Base-by-base conservation (phyloP, 2,888 invertebrate species). In the Flexamia atlantica region DNA sequence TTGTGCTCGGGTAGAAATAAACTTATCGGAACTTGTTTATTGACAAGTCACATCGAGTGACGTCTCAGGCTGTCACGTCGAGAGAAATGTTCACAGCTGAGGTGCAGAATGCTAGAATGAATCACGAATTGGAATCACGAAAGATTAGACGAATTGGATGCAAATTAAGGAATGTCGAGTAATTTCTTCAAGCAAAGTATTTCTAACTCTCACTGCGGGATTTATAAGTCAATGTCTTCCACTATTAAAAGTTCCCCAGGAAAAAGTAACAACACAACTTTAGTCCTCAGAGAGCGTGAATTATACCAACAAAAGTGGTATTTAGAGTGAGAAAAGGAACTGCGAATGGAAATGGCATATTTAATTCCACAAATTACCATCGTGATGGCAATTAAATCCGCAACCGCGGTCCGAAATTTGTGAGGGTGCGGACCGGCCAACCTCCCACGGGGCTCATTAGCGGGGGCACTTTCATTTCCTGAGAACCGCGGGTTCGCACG, bases 401-500 rank as follows among this genome's bases (percentile, higher is more conserved):
- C 60, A 14, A 60, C 68, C 17, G 32, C 32, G 36, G 70, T 23
- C 30, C 50, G 50, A 28, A 72, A 46, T 76, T 76, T 46, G 25
- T 36, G 46, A 72, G 40, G 4, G 12, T 12, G 40, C 9, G 42
- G 70, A 7, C 36, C 32, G 32, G 46, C 3, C 57, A 57, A 72
- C 36, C 76, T 76, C 46, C 76, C 76, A 76, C 76, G 46, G 10
- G 42, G 28, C 30, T 46, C 40, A 23, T 72, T 72, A 72, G 76
- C 76, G 46, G 50, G 23, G 25, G 7, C 46, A 76, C 76, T 76
- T 76, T 76, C 76, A 50, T 76, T 72, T 76, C 76, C 76, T 36
- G 72, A 32, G 68, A 68, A 32, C 68, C n/a, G 32, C 12, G 46
- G 10, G 42, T 76, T 76, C 50, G 28, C 76, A 76, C 76, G 76